Evolutionary conservation across 2,113 vertebrate genomes (phyloP).

Genomic region (Pipra filicauda): DNA sequence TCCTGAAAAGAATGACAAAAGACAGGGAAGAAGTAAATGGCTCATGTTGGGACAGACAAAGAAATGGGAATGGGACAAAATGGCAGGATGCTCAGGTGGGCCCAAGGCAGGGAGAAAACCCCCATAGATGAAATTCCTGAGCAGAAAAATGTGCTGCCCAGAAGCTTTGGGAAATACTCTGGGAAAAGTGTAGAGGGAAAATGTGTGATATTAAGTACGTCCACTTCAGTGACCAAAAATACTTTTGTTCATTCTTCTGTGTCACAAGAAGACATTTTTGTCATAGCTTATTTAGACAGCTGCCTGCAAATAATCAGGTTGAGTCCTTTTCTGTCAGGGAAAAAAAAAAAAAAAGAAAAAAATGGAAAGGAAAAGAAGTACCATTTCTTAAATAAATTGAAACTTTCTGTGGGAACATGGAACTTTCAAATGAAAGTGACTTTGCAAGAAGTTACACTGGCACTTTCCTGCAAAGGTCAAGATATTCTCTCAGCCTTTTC

Average conservation of each 20-base stretch:
- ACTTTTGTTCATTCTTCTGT: slow-evolving; percentile 4
- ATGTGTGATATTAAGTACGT: background rate
- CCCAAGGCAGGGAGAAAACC: background rate
- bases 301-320: slow-evolving; percentile 28
- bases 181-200: background rate
- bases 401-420: background rate
- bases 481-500: background rate
- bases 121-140: background rate
- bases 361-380: background rate
- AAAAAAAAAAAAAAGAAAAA: accelerated
- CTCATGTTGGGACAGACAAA: background rate
- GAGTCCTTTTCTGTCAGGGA: background rate
- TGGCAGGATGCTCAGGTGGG: background rate
- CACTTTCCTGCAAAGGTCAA: background rate
- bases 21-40: background rate
- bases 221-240: slow-evolving; percentile 32
- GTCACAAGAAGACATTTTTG: slow-evolving; percentile 34
- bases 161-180: background rate
- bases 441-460: background rate
- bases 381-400: background rate
- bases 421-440: background rate
- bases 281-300: slow-evolving; percentile 44
- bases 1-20: background rate
- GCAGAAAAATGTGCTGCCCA: background rate
- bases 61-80: background rate